Conservation (phyloP, 2,797 vertebrate genomes). For the Hipposideros larvatus region DNA sequence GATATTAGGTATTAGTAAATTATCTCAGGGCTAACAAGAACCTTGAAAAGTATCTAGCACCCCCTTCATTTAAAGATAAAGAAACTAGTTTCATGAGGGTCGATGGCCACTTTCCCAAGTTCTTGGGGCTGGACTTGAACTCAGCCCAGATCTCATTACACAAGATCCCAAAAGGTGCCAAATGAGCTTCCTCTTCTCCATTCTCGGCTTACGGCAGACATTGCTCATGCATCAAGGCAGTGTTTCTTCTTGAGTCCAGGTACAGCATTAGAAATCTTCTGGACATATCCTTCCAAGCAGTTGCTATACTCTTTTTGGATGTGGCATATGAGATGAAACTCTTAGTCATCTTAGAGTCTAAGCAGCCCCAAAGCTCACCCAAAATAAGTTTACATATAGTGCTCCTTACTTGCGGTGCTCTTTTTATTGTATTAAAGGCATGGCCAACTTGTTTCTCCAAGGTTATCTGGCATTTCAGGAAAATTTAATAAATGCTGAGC, state of each 20-base stretch:
- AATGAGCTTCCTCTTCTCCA: neutral
- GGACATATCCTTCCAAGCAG: neutral
- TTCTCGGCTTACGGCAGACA: neutral
- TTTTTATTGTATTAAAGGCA: neutral
- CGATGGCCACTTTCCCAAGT: neutral
- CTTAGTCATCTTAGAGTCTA: neutral
- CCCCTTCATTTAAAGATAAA: neutral
- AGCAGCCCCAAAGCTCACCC: neutral
- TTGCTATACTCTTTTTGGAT: neutral
- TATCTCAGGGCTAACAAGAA: neutral
- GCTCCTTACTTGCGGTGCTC: neutral
- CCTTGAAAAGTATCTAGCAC: neutral
- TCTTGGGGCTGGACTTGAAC: neutral
- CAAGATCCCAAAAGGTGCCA: neutral
- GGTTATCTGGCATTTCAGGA: conserved; percentile 27
- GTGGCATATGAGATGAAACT: neutral
- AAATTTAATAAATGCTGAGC: neutral
- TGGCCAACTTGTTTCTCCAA: neutral
- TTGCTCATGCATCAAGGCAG: neutral
- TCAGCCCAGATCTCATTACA: neutral
- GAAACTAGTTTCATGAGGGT: neutral
- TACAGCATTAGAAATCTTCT: neutral
- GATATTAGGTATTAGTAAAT: neutral
- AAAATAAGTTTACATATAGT: neutral
- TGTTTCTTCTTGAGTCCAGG: neutral